Evolutionary conservation across 1,140 invertebrate genomes (phyloP), one percentile per base, ranked within the genome.

Genomic region (Glomeris maerens): DNA sequence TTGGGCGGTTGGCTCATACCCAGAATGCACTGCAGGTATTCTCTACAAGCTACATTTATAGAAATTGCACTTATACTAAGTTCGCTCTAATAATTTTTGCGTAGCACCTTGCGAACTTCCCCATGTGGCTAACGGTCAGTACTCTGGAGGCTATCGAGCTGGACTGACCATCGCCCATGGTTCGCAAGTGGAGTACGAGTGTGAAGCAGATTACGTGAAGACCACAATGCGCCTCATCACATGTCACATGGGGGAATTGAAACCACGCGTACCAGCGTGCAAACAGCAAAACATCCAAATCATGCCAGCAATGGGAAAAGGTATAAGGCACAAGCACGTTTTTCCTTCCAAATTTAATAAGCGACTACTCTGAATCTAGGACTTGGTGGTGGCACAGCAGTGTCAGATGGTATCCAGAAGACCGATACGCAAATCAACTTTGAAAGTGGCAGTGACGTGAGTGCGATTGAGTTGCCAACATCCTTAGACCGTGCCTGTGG

Each of bases 141-240:
- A 88, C 60, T 70, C 78, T 54, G 74, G 76, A 3, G 82, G 83
- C 0, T 86, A 85, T 66, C 66, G 83, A 38, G 72, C 78, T 4
- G 83, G 83, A 2, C 68, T 84, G 0, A 83, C 80, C 0, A 83
- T 86, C 23, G 80, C 78, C 1, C 82, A 86, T 60, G 83, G 81
- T 0, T 80, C 81, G 3, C 58, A 57, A 5, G 58, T 70, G n/a
- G 63, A 67, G 39, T 70, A 65, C 49, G 55, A 60, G n/a, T 71
- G 68, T 50, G 57, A 83, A 42, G 69, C 67, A 3, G 76, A 78
- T 21, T 74, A 74, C 52, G 67, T 63, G 22, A 72, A 72, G 54
- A 67, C 65, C 5, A 69, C 66, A 17, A 54, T 56, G 2, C 66
- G 66, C 29, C 66, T 70, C 4, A 66, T 80, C 7, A 74, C 77